Base-by-base conservation (phyloP, 1,140 invertebrate genomes). In the Drosophila lowei region DNA sequence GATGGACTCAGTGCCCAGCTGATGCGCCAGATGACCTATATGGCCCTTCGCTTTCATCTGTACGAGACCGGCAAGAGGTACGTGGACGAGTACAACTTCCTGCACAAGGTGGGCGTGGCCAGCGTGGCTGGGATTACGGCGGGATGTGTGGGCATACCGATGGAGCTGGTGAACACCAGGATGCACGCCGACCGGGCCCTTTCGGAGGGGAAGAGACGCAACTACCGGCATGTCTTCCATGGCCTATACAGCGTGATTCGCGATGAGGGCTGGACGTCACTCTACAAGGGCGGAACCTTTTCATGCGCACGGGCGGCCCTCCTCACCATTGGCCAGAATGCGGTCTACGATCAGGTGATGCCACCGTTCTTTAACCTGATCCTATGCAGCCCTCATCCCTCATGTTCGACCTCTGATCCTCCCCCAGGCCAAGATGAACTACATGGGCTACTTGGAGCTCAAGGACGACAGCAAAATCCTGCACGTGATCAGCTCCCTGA, bases 321-420 rank as follows among this genome's bases (percentile, higher is more conserved):
- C 1, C 2, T 48, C 9, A 71, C 62, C 1, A 50, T 84, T 15
- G 68, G 80, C 9, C 81, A 85, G 18, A 77, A 68, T 65, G 81
- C 73, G 0, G 21, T 70, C 6, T 85, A 85, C 15, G 81, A 85
- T 71, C 77, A 86, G 72, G 80, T 83, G 13, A 60, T 4, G 11
- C 49, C 15, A 25, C 6, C 6, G 28, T n/a, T 0, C 38, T 56
- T 8, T 9, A 28, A 2, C 38, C 18, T 5, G 8, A 16, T 23
- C 30, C 15, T 21, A n/a, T n/a, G n/a, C n/a, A n/a, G n/a, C n/a
- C n/a, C n/a, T n/a, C n/a, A n/a, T n/a, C 15, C 6, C 25, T 41
- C 9, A 13, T 38, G 41, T 25, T 9, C 3, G 11, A 13, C 2
- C 6, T n/a, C 25, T 3, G 0, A 25, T 25, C 23, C 28, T 28